Conservation (phyloP, 2,888 invertebrate species). For the Lasioglossum pauxillum region DNA sequence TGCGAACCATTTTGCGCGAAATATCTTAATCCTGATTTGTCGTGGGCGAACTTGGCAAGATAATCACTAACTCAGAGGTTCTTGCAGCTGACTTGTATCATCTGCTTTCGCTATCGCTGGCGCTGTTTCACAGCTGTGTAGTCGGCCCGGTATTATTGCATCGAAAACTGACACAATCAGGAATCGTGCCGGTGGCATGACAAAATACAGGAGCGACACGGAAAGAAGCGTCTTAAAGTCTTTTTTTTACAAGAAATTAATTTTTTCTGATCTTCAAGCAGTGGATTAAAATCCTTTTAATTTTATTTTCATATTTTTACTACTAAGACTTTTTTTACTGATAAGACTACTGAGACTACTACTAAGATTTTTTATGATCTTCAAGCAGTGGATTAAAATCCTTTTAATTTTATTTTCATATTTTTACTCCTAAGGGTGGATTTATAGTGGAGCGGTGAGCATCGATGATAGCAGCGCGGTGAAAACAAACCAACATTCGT, state of each 20-base stretch:
- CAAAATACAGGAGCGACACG: not conserved
- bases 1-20: constrained; percentile 21
- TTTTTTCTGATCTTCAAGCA: not conserved
- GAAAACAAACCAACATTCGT: too few species aligned
- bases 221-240: not conserved
- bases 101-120: constrained; percentile 39
- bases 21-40: constrained; percentile 32
- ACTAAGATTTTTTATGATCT: not conserved
- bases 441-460: too few species aligned
- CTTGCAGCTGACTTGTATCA: constrained; percentile 39
- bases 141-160: constrained; percentile 16
- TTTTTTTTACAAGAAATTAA: not conserved
- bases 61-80: constrained; percentile 41
- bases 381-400: not conserved
- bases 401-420: not conserved
- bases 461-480: too few species aligned
- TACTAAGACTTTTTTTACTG: not conserved
- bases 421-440: not conserved
- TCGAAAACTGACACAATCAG: constrained; percentile 18
- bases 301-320: not conserved
- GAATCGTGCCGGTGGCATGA: not conserved
- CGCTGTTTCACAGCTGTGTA: not conserved
- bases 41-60: constrained; percentile 35
- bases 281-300: not conserved
- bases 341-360: not conserved